Evolutionary conservation across 2,888 invertebrate genomes (phyloP), one percentile per base, ranked within the genome.

Genomic region (Pheosia gnoma): DNA sequence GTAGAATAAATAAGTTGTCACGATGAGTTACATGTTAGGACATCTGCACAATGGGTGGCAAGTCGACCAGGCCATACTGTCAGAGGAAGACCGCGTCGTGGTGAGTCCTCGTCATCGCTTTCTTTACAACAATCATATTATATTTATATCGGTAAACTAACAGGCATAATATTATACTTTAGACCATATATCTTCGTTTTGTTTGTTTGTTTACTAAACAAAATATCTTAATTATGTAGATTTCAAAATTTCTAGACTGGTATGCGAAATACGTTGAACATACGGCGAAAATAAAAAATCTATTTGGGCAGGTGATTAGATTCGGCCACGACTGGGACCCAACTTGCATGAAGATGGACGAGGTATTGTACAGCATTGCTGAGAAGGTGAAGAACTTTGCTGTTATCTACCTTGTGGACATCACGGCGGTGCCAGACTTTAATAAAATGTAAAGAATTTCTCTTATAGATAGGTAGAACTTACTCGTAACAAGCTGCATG

Each of bases 241-340:
- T 10, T 43, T 2, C 4, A 8, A 43, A 9, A 43, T 43, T 8
- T 8, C 8, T 43, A 4, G 43, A 43, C 10, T 43, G 9, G 4
- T 9, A 43, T 8, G 43, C 43, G 9, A 43, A 43, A 0, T 9
- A 9, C 9, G 9, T 9, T 57, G 56, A n/a, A n/a, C 6, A n/a
- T 13, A 5, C 47, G 5, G 7, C n/a, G 11, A n/a, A 49, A 0
- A 25, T 8, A 4, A n/a, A 38, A 38, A 4, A n/a, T 11, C 6
- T 56, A 8, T 13, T 49, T 59, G 1, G 60, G 0, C 77, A 98
- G 97, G 97, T 98, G 0, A 99, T 99, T 67, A 95, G 99, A 63
- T 99, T 99, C 89, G 99, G 99, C 0, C 99, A 99, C 86, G 99
- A 99, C 95, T 99, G 99, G 99, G 99, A 99, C 86, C 99, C 99